Percentiles rank a stretch among this genome's conserved stretches.
phyloP scores from a whole-genome alignment of 2,797 vertebrate genomes.

The Megalops cyprinoides region DNA sequence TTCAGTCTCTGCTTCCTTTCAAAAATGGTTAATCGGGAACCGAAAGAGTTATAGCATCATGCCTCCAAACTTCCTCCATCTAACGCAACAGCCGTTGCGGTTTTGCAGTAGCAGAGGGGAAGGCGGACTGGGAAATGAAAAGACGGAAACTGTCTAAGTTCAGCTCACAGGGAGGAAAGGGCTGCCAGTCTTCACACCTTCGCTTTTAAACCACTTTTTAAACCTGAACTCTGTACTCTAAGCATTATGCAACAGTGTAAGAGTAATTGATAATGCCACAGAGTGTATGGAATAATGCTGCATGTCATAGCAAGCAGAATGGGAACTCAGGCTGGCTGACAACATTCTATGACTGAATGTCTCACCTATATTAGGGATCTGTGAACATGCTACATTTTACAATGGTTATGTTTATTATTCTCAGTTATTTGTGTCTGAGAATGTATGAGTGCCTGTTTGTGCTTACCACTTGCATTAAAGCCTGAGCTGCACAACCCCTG shows the following conservation, averaged over 20 bases:
- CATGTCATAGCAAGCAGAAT: not conserved
- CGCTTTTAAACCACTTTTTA: not conserved
- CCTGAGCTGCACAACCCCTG: not conserved
- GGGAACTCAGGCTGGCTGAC: not conserved
- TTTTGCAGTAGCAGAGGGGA: not conserved
- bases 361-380: not conserved
- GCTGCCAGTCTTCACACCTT: not conserved
- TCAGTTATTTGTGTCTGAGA: not conserved
- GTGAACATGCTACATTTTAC: not conserved
- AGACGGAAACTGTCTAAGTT: not conserved
- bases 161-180: not conserved
- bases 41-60: not conserved
- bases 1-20: not conserved
- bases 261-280: not conserved
- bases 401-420: not conserved
- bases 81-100: not conserved
- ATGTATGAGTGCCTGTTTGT: not conserved
- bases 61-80: not conserved
- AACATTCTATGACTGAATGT: not conserved
- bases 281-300: not conserved
- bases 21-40: not conserved
- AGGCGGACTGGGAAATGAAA: not conserved
- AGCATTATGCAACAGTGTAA: not conserved
- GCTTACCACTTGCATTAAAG: not conserved
- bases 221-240: not conserved